Conservation (phyloP, 2,113 vertebrate genomes). For the Fregetta grallaria region DNA sequence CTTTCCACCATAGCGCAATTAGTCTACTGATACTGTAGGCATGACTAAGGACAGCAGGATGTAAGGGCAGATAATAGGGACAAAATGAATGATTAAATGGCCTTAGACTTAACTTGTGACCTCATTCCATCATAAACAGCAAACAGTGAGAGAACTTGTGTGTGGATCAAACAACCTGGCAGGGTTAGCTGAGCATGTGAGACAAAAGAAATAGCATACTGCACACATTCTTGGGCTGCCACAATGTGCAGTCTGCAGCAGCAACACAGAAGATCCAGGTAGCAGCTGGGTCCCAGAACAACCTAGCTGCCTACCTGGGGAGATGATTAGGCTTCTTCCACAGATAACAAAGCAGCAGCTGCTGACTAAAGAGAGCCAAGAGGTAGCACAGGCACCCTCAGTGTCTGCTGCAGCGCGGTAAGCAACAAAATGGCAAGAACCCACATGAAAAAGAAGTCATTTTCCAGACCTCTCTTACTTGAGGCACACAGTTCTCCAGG, state of each 20-base stretch:
- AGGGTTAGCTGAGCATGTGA: not conserved
- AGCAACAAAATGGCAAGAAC: not conserved
- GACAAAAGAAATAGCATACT: not conserved
- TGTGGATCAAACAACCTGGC: not conserved
- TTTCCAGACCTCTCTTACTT: not conserved
- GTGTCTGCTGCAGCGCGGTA: not conserved
- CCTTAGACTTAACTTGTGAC: conserved; percentile 10
- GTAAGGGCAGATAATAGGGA: not conserved
- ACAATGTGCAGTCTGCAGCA: not conserved
- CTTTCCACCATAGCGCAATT: not conserved
- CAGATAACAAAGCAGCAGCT: not conserved
- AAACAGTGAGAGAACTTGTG: not conserved
- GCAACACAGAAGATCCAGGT: not conserved
- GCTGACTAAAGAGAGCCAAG: not conserved
- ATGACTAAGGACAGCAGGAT: not conserved
- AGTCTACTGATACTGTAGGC: not conserved
- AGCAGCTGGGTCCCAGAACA: not conserved
- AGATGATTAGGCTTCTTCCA: not conserved
- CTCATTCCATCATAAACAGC: conserved; percentile 22
- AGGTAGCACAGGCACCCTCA: not conserved
- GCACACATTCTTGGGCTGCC: not conserved
- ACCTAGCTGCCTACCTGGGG: not conserved
- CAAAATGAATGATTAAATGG: not conserved
- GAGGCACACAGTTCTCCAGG: not conserved
- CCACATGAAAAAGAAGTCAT: not conserved